Evolutionary conservation across 2,113 vertebrate species (phyloP).

Genomic region (Silurus meridionalis): DNA sequence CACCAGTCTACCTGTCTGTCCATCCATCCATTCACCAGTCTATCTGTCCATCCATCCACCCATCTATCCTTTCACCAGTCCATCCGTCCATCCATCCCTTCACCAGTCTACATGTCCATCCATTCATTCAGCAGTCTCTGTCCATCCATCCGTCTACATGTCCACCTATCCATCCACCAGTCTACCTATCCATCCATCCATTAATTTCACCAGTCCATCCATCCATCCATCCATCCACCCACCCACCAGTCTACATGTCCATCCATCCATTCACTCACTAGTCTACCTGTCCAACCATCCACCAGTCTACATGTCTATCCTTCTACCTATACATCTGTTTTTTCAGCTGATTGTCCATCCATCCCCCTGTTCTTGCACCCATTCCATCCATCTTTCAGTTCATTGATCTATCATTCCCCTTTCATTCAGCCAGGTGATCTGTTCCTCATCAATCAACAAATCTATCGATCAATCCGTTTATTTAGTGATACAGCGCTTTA

Average conservation of each 20-base stretch:
- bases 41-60: too few species aligned
- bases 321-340: background rate
- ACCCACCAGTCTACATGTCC: background rate
- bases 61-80: background rate
- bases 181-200: background rate
- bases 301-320: fast-evolving
- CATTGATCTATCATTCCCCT: background rate
- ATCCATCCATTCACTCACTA: background rate
- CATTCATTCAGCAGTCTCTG: too few species aligned
- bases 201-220: too few species aligned
- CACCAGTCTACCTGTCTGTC: background rate
- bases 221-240: background rate
- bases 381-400: background rate
- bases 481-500: background rate
- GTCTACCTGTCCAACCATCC: too few species aligned
- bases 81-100: too few species aligned
- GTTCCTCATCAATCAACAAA: background rate
- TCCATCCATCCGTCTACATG: background rate
- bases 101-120: background rate
- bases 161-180: background rate
- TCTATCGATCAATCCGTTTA: background rate
- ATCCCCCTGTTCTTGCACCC: background rate
- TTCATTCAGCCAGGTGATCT: background rate
- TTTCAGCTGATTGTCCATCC: too few species aligned
- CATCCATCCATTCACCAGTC: background rate